Conservation (phyloP, 1,140 invertebrate genomes). For the Zaprionus inermis region DNA sequence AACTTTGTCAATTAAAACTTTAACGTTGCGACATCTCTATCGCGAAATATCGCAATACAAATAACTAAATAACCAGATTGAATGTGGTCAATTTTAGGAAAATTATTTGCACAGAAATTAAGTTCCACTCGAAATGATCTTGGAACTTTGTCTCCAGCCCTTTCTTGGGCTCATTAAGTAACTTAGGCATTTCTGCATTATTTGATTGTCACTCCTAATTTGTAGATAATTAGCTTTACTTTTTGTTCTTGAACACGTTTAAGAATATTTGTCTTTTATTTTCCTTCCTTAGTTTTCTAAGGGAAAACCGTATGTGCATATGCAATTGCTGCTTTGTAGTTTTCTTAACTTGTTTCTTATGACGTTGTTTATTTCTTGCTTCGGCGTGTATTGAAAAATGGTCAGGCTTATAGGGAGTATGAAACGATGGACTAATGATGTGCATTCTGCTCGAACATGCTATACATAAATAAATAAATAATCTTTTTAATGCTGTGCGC, state of each 20-base stretch:
- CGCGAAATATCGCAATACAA: slow-evolving; percentile 13
- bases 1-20: slow-evolving; percentile 55
- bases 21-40: slow-evolving; percentile 13
- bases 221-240: not conserved
- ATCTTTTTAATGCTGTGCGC: slow-evolving; percentile 6
- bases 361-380: not conserved
- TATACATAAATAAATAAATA: slow-evolving; percentile 25
- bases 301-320: not conserved
- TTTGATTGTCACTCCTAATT: not conserved
- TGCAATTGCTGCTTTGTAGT: too few species aligned
- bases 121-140: not conserved
- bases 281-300: not conserved
- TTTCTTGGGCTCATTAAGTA: not conserved
- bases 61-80: slow-evolving; percentile 21
- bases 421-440: not conserved
- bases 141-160: not conserved
- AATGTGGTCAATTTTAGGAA: slow-evolving; percentile 8
- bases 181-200: not conserved
- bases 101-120: slow-evolving; percentile 22
- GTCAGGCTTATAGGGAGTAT: not conserved
- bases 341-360: not conserved
- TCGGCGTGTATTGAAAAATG: not conserved
- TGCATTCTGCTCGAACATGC: not conserved
- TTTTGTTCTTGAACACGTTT: too few species aligned
- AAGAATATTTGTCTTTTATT: too few species aligned